Percentiles rank a stretch among this genome's conserved stretches.
phyloP scores from a whole-genome alignment of 2,888 invertebrate species.

The Leuctra nigra region DNA sequence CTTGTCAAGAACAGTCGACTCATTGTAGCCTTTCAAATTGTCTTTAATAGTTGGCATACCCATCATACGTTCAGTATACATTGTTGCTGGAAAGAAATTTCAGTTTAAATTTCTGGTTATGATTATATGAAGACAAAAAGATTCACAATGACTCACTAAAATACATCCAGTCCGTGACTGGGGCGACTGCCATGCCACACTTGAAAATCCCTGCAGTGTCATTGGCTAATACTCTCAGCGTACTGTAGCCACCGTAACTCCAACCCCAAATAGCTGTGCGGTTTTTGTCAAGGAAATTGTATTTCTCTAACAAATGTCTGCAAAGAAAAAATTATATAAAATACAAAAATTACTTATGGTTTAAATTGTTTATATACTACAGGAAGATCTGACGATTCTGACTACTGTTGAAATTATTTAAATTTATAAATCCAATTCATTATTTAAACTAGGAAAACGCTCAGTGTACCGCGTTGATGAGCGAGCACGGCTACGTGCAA shows the following conservation, averaged over 20 bases:
- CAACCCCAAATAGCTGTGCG: slow-evolving; percentile 49
- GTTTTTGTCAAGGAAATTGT: slow-evolving; percentile 18
- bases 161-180: slow-evolving; percentile 92
- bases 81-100: slow-evolving; percentile 84
- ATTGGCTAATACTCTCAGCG: slow-evolving; percentile 76
- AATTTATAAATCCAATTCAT: no score
- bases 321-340: slow-evolving; percentile 30
- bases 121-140: no score
- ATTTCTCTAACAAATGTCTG: slow-evolving; percentile 15
- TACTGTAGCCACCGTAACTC: slow-evolving; percentile 95
- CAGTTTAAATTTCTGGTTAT: no score
- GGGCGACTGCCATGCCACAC: slow-evolving; percentile 92
- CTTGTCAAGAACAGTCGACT: slow-evolving; percentile 67
- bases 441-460: no score
- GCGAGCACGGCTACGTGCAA: no score
- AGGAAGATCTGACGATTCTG: no score
- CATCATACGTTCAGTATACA: slow-evolving; percentile 97
- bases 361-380: no score
- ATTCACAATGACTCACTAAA: slow-evolving; percentile 73
- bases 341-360: no score
- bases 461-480: no score
- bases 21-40: slow-evolving; percentile 65
- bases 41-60: slow-evolving; percentile 66
- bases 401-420: no score
- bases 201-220: slow-evolving; percentile 69